Percentiles rank a stretch among this genome's conserved stretches.
Conservation (phyloP, 2,113 vertebrate species). For the Cariama cristata region DNA sequence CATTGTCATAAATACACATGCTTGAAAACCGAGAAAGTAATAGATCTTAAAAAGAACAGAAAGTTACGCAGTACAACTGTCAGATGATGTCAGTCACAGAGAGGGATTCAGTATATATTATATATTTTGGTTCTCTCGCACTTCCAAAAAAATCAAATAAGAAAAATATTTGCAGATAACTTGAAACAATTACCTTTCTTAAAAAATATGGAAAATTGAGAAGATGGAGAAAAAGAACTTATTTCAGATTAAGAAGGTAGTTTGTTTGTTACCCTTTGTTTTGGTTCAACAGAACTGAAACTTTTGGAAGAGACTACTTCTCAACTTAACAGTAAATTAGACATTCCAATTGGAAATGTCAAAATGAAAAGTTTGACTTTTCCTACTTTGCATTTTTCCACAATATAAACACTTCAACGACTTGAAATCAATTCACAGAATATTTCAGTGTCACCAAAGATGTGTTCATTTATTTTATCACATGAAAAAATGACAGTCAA, state of each 20-base stretch:
- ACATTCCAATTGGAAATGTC: not conserved
- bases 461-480: not conserved
- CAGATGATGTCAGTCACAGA: not conserved
- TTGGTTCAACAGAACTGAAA: not conserved
- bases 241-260: not conserved
- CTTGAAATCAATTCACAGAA: not conserved
- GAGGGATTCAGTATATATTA: not conserved
- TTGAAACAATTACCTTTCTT: not conserved
- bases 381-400: not conserved
- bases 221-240: not conserved
- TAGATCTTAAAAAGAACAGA: not conserved
- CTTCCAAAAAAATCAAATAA: not conserved
- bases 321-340: not conserved
- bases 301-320: not conserved
- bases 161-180: not conserved
- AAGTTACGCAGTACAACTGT: not conserved
- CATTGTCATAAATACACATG: not conserved
- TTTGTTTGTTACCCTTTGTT: not conserved
- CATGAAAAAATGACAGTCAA: not conserved
- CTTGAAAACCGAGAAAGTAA: not conserved
- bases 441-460: not conserved
- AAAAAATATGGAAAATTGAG: not conserved
- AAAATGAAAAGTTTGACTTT: not conserved
- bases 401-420: not conserved
- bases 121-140: not conserved